These are phyloP conservation scores for Luscinia megarhynchos DNA, from an alignment of 2,797 vertebrate genomes.

Conservation along the genomic window DNA sequence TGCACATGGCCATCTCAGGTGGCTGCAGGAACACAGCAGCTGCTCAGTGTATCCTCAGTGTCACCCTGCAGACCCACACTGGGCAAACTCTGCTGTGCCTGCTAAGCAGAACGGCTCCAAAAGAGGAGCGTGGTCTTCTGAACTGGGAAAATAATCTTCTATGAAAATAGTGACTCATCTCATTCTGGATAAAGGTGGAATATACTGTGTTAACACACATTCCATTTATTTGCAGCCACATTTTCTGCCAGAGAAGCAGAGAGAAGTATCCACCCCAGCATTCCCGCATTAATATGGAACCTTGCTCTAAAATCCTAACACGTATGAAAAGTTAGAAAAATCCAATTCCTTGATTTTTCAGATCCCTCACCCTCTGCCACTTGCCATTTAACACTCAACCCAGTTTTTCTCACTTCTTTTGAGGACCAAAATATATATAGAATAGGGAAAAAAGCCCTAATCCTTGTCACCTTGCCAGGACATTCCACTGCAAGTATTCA, in stretches of 20 bases:
- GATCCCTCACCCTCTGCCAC: background rate
- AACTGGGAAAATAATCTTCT: background rate
- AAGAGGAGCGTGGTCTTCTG: background rate
- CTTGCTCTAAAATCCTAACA: background rate
- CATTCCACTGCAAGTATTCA: constrained; percentile 64
- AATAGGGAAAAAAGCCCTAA: background rate
- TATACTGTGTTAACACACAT: background rate
- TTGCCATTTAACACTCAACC: constrained; percentile 18
- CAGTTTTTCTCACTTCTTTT: constrained; percentile 26
- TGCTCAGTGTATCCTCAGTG: background rate
- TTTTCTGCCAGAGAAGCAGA: constrained; percentile 1
- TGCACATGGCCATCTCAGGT: background rate
- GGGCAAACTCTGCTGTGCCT: background rate
- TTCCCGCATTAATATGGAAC: background rate
- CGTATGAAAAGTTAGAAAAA: background rate
- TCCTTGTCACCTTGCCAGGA: constrained; percentile 61
- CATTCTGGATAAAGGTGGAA: background rate
- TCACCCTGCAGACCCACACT: background rate
- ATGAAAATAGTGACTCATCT: constrained; percentile 34
- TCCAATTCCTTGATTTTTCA: background rate
- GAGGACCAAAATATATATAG: background rate
- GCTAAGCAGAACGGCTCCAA: rapidly evolving
- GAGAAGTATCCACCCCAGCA: background rate
- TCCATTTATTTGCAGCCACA: background rate
- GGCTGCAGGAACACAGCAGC: constrained; percentile 28